Evolutionary conservation across 2,797 vertebrate species (phyloP).

Genomic region (Cuculus canorus): DNA sequence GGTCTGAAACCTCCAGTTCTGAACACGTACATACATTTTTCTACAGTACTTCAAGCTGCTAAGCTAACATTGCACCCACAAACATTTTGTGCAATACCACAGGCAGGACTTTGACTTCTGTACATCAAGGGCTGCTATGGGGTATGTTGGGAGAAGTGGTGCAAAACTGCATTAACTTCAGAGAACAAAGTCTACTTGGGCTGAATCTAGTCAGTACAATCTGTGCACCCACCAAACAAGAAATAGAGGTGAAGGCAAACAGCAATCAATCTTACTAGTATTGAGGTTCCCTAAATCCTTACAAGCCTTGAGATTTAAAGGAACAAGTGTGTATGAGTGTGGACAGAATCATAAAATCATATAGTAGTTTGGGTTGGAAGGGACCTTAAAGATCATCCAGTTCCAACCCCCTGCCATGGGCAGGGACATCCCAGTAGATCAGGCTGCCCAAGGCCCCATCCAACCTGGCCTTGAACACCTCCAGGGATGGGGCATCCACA

Average conservation of each 20-base stretch:
- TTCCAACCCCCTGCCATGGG: too few species aligned
- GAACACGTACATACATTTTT: background rate
- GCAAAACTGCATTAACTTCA: background rate
- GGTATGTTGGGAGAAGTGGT: background rate
- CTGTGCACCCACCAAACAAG: background rate
- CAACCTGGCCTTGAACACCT: too few species aligned
- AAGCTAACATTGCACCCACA: constrained; percentile 13
- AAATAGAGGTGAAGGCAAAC: background rate
- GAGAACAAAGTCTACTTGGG: background rate
- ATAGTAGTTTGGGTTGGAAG: too few species aligned
- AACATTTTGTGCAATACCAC: constrained; percentile 37
- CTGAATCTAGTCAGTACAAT: background rate
- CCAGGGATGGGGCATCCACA: too few species aligned
- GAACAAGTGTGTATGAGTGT: background rate
- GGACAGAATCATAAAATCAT: background rate
- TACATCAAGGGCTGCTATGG: constrained; percentile 9
- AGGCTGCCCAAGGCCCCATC: too few species aligned
- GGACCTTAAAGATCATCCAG: too few species aligned
- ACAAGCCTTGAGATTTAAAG: constrained; percentile 24
- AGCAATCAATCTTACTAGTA: background rate
- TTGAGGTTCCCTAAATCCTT: background rate
- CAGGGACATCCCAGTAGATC: too few species aligned
- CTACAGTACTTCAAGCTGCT: constrained; percentile 11
- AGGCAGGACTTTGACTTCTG: constrained; percentile 45
- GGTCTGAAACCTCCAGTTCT: background rate